Percentiles rank a stretch among this genome's conserved stretches.
Evolutionary conservation across 2,113 vertebrate genomes (phyloP).

Genomic region (Otolemur garnettii): DNA sequence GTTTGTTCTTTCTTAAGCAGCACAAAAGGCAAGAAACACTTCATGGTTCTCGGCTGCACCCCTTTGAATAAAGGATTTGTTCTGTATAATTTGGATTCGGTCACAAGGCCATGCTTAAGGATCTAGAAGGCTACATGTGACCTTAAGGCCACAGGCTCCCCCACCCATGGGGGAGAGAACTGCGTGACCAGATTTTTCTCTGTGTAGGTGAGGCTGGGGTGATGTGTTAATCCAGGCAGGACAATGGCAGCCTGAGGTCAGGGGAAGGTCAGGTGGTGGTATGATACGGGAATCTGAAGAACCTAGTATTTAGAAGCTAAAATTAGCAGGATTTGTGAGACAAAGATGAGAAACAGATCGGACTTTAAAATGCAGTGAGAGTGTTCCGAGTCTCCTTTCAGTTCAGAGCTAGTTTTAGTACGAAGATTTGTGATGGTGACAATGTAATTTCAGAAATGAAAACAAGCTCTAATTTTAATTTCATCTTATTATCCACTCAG

Average conservation of each 20-base stretch:
- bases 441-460: conserved; percentile 36
- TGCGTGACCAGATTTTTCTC: neutral
- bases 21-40: no score
- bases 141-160: no score
- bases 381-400: neutral
- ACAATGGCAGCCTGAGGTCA: neutral
- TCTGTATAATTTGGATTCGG: no score
- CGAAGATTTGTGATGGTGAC: conserved; percentile 13
- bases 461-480: conserved; percentile 31
- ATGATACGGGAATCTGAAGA: neutral
- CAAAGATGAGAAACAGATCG: neutral
- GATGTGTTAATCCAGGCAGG: neutral
- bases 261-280: no score
- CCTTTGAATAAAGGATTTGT: no score
- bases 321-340: neutral
- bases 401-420: neutral
- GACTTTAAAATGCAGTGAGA: conserved; percentile 11
- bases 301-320: neutral
- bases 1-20: no score
- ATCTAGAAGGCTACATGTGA: no score
- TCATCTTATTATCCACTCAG: neutral
- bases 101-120: no score
- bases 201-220: neutral
- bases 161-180: neutral
- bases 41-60: no score